Base-by-base conservation (phyloP, 2,888 invertebrate genomes). In the Drosophila subsilvestris region DNA sequence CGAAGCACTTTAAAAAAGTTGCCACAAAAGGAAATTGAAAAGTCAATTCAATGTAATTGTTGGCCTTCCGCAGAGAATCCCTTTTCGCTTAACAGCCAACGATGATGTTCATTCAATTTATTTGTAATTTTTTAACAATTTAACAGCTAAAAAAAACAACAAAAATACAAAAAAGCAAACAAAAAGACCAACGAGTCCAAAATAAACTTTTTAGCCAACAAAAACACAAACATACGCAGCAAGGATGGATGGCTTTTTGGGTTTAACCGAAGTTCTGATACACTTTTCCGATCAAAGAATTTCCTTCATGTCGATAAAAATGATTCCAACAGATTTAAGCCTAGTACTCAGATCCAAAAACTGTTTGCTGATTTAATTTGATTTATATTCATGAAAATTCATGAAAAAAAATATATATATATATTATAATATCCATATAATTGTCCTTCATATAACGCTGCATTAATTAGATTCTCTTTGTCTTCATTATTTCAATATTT, bases 101-200 rank as follows among this genome's bases (percentile, higher is more conserved):
- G 29, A 53, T 67, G 62, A 42, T 55, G 72, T 67, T 78, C 71
- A 74, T 83, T 84, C 85, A 87, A 88, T 86, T 88, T 88, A 86
- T 79, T 77, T 86, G 80, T 75, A 88, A 88, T 86, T 86, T 86
- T 86, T 88, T 76, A 85, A 86, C 86, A 86, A 86, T 86, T 88
- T 86, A 79, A 81, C 78, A 78, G 81, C 69, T 62, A 51, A 71
- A 71, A 48, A 67, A 74, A 74, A 50, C 62, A 70, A 70, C 45
- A 51, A 55, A 17, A 10, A 54, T 29, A 54, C 53, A 60, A 27
- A 22, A 66, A 65, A 65, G 48, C 6, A 12, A 32, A 14, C 14
- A 37, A 37, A 37, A 6, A 14, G 14, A 14, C 2, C 6, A 6
- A 6, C 5, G 14, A 66, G 37, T 53, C 45, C 44, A 76, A 58